Evolutionary conservation across 2,797 vertebrate species (phyloP).

Genomic region (Lacerta agilis): DNA sequence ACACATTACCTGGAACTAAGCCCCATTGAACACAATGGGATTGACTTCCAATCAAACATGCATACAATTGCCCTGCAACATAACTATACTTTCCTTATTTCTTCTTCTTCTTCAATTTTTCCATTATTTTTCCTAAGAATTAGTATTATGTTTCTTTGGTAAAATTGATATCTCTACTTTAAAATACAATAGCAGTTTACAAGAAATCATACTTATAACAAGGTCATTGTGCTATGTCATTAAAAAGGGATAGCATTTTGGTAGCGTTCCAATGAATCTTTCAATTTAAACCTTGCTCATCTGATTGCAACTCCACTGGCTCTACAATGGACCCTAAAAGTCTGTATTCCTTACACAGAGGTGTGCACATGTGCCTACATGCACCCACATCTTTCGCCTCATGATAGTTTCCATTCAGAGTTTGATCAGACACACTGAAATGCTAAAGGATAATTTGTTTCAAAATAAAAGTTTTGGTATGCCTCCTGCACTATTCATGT

Average conservation of each 20-base stretch:
- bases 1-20: background rate
- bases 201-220: constrained; percentile 71
- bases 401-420: constrained; percentile 14
- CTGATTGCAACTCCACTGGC: constrained; percentile 45
- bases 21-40: background rate
- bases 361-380: background rate
- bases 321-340: constrained; percentile 49
- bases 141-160: constrained; percentile 89
- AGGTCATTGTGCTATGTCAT: constrained; percentile 84
- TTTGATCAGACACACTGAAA: constrained; percentile 49
- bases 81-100: constrained; percentile 63
- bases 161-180: constrained; percentile 78
- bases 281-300: constrained; percentile 60
- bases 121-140: constrained; percentile 79
- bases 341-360: constrained; percentile 4
- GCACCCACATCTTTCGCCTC: constrained; percentile 6
- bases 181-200: constrained; percentile 74
- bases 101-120: constrained; percentile 60
- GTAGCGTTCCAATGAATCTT: constrained; percentile 62
- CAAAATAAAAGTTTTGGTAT: constrained; percentile 8
- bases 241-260: constrained; percentile 68
- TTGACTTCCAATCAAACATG: background rate
- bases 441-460: constrained; percentile 34
- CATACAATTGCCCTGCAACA: constrained; percentile 49
- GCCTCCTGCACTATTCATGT: constrained; percentile 12